Percentiles rank a stretch among this genome's conserved stretches.
Evolutionary conservation across 2,888 invertebrate genomes (phyloP).

Genomic region (Cheilosia urbana): DNA sequence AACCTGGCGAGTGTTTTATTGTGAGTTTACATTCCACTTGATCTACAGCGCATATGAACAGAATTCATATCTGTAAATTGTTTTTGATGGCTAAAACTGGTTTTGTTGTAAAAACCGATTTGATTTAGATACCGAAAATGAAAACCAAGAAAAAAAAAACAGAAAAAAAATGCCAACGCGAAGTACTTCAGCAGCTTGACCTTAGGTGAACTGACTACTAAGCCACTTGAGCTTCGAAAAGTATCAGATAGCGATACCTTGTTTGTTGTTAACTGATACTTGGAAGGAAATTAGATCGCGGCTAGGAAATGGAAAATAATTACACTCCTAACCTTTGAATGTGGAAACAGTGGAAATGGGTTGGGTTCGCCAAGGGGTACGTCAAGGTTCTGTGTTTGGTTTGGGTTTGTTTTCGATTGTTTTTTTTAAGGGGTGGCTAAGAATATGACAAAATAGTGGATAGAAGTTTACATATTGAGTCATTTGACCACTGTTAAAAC

Average conservation of each 20-base stretch:
- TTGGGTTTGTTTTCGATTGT: too few species aligned
- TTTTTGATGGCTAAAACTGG: conserved; percentile 39
- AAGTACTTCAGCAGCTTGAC: conserved; percentile 13
- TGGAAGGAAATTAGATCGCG: conserved; percentile 12
- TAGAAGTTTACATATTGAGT: too few species aligned
- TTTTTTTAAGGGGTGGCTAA: too few species aligned
- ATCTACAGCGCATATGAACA: background rate
- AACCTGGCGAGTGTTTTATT: conserved; percentile 20
- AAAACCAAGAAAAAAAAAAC: conserved; percentile 20
- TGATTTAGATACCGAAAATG: conserved; percentile 51
- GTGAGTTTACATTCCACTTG: conserved; percentile 31
- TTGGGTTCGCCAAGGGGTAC: background rate
- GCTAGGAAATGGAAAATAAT: conserved; percentile 11
- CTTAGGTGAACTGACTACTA: conserved; percentile 50
- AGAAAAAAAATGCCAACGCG: background rate
- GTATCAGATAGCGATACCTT: conserved; percentile 27
- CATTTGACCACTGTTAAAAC: too few species aligned
- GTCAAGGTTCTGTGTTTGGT: conserved; percentile 24
- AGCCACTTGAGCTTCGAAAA: background rate
- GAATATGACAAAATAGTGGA: too few species aligned
- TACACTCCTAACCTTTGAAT: conserved; percentile 41
- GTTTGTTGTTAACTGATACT: conserved; percentile 12
- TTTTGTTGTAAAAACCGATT: conserved; percentile 44
- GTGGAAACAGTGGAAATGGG: background rate
- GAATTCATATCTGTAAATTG: conserved; percentile 2